Base-by-base conservation (phyloP, 1,140 invertebrate species). In the Diploscapter pachys region DNA sequence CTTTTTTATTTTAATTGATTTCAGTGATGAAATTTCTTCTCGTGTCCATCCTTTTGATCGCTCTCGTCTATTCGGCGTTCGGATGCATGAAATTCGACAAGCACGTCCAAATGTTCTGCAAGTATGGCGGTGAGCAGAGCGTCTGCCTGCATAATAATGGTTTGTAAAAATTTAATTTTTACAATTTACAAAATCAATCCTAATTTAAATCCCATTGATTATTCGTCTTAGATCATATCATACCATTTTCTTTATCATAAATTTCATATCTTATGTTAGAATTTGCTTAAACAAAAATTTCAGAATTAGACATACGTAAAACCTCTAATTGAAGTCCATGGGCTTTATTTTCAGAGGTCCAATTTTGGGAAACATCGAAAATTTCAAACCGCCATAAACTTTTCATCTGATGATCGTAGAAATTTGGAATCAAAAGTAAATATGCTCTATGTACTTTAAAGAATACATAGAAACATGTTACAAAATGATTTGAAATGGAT, bases 41-140 rank as follows among this genome's bases (percentile, higher is more conserved):
- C 63, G 6, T 54, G 2, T 13, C 59, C 2, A 13, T 71, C 59
- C 51, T 75, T 4, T 4, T 76, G 5, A 4, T 67, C 50, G 11
- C 72, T 13, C 54, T 70, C 51, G 5, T 69, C 5, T 63, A 57
- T 6, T 55, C 72, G 3, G 53, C 56, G 5, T 50, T 50, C 49
- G 51, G 54, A 4, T 76, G 75, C 56, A 55, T 67, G 2, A 64
- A 67, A 5, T 76, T 76, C n/a, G 75, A 76, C 53, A 76, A 76
- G 48, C 49, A 76, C 56, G 63, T 72, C 51, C 54, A 76, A 55
- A 66, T 72, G 63, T 76, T 72, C 75, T 76, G 75, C 49, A 64
- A n/a, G 5, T 76, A 66, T 50, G 75, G 62, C 5, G 8, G 11
- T 11, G 75, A 76, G 55, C 49, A 54, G 9, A 13, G 51, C 53